Percentiles rank a stretch among this genome's conserved stretches.
Conservation (phyloP, 2,888 invertebrate species). For the Volucella bombylans region DNA sequence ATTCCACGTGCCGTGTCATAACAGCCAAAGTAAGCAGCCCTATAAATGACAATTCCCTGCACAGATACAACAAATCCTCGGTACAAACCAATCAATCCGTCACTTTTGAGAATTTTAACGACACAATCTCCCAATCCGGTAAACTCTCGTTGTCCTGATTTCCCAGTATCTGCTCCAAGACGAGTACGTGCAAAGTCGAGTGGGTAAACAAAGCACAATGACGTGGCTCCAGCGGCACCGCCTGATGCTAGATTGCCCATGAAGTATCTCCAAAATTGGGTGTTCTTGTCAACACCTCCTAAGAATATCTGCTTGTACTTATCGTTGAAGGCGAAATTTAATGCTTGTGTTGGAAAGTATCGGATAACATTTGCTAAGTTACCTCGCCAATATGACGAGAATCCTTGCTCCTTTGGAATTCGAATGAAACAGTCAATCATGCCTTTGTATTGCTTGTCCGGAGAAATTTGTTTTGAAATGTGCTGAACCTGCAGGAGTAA, state of each 20-base stretch:
- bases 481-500: slow-evolving; percentile 94
- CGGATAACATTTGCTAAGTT: slow-evolving; percentile 94
- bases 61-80: slow-evolving; percentile 74
- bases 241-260: slow-evolving; percentile 92
- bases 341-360: slow-evolving; percentile 94
- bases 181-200: slow-evolving; percentile 95
- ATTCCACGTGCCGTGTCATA: slow-evolving; percentile 95
- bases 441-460: slow-evolving; percentile 92
- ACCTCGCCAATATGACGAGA: slow-evolving; percentile 92
- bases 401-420: slow-evolving; percentile 91
- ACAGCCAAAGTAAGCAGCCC: slow-evolving; percentile 95
- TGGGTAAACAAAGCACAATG: slow-evolving; percentile 94
- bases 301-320: slow-evolving; percentile 87
- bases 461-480: slow-evolving; percentile 91
- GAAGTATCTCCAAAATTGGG: slow-evolving; percentile 91
- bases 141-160: slow-evolving; percentile 90
- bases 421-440: slow-evolving; percentile 90
- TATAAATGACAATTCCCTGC: slow-evolving; percentile 94
- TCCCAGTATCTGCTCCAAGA: slow-evolving; percentile 90
- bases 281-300: slow-evolving; percentile 89
- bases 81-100: slow-evolving; percentile 85
- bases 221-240: slow-evolving; percentile 94
- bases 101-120: slow-evolving; percentile 90
- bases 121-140: slow-evolving; percentile 92
- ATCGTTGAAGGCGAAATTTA: slow-evolving; percentile 96